phyloP scores from a whole-genome alignment of 2,113 vertebrate species.

The Pelecanus crispus region DNA sequence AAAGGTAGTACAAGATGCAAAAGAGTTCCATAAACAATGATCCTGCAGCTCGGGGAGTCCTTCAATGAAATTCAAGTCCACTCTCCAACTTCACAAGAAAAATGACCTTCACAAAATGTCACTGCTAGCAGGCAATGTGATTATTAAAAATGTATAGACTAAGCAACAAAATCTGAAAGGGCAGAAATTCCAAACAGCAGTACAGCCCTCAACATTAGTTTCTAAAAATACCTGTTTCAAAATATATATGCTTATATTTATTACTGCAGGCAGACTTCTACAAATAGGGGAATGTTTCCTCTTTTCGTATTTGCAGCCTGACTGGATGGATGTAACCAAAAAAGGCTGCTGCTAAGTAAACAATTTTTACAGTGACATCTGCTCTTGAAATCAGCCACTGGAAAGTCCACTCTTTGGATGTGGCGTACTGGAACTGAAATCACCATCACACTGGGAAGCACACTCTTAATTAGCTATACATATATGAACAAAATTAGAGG shows the following conservation, averaged over 20 bases:
- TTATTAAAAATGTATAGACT: constrained; percentile 56
- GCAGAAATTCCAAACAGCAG: background rate
- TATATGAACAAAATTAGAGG: background rate
- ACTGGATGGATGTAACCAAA: background rate
- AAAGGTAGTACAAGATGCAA: constrained; percentile 42
- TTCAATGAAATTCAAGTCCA: constrained; percentile 52
- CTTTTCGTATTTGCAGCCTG: background rate
- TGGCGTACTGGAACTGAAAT: background rate
- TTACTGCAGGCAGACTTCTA: background rate
- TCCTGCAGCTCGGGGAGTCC: constrained; percentile 8
- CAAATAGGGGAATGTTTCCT: background rate
- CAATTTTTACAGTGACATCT: background rate
- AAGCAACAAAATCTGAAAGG: constrained; percentile 54
- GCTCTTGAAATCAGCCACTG: constrained; percentile 8
- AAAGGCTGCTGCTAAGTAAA: constrained; percentile 15
- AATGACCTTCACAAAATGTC: constrained; percentile 58
- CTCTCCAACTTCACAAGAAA: constrained; percentile 60
- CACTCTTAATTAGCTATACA: background rate
- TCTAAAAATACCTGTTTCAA: constrained; percentile 42
- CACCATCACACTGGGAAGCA: background rate
- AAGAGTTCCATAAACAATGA: constrained; percentile 32
- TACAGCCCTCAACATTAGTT: background rate
- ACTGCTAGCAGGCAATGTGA: constrained; percentile 43
- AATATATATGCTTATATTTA: background rate
- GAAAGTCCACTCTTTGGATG: background rate